Evolutionary conservation across 2,888 invertebrate genomes (phyloP).

Genomic region (Nemotelus pantherinus): DNA sequence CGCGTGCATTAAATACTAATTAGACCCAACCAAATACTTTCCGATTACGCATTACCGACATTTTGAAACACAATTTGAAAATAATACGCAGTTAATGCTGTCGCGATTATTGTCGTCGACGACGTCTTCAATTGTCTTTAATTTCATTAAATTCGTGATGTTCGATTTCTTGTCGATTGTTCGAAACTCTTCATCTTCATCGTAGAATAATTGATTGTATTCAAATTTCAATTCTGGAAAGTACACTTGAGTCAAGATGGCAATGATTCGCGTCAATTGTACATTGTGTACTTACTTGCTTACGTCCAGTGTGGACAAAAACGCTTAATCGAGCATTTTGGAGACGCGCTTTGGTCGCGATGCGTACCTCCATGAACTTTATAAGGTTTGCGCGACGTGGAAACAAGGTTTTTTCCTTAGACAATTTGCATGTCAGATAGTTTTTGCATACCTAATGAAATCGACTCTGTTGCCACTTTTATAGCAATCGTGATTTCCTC

Average conservation of each 20-base stretch:
- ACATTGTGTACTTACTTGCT: no score
- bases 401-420: background rate
- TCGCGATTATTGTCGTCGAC: no score
- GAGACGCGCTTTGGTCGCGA: no score
- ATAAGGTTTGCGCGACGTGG: background rate
- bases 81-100: no score
- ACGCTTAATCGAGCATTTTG: no score
- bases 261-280: background rate
- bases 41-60: background rate
- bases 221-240: constrained; percentile 35
- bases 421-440: constrained; percentile 27
- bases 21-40: background rate
- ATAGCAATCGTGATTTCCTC: no score
- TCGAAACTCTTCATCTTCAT: background rate
- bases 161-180: constrained; percentile 39
- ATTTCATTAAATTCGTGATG: constrained; percentile 18
- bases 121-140: background rate
- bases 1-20: constrained; percentile 48
- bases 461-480: no score
- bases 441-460: constrained; percentile 43
- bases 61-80: no score
- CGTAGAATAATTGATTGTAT: constrained; percentile 34
- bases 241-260: constrained; percentile 11
- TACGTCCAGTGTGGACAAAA: no score
- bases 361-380: constrained; percentile 13